Base-by-base conservation (phyloP, 1,140 invertebrate genomes). In the Macrocentrus cingulum region DNA sequence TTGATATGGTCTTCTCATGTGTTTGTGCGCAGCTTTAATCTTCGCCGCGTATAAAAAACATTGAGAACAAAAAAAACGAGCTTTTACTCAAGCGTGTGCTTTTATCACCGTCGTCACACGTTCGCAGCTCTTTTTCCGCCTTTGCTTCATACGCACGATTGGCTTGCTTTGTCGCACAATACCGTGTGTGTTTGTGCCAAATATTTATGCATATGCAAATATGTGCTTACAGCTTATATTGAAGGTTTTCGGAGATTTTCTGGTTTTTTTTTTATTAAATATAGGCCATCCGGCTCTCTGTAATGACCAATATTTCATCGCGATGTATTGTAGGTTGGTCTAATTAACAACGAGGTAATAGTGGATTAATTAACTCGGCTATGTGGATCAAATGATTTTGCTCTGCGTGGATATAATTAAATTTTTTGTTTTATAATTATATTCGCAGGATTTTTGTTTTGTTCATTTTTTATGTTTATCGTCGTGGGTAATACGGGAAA, bases 281-380 rank as follows among this genome's bases (percentile, higher is more conserved):
- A n/a, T n/a, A n/a, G n/a, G n/a, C n/a, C 15, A 46, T 16, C 39
- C 11, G 25, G 8, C 13, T 18, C 18, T 22, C 25, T n/a, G 19
- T 22, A 53, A 34, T 53, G 41, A 22, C 25, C 25, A 46, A 41
- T 55, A 55, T 55, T 29, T 55, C 53, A 23, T 65, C 54, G 63
- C 32, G 61, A 72, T 72, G 71, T 71, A 72, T 72, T 69, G 69
- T 64, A 59, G 25, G 63, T 63, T 62, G 65, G 65, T 63, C 67
- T 71, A 71, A 72, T 72, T 71, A 72, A 69, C 53, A 56, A 64
- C 60, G 66, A 39, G 4, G 36, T 39, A 39, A 39, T 8, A 15
- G 11, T n/a, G 15, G 36, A 39, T 39, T 39, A 15, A 39, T 39
- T 39, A 39, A 39, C 13, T n/a, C 2, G n/a, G n/a, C n/a, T n/a